Conservation (phyloP, 2,113 vertebrate species). For the Phyllostomus discolor region DNA sequence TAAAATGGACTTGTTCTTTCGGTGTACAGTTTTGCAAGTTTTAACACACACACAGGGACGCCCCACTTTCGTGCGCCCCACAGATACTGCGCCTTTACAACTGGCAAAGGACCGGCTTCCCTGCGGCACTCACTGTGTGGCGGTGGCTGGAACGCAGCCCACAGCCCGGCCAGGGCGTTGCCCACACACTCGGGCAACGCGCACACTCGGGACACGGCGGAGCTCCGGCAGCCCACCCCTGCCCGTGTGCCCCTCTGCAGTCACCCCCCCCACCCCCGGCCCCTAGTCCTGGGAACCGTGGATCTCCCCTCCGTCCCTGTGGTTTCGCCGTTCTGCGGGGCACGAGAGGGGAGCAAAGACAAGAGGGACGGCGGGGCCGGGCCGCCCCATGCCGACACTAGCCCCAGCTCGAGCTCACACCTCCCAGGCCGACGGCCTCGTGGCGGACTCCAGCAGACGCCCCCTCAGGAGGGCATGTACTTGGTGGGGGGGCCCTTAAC, state of each 20-base stretch:
- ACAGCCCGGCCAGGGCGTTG: accelerated
- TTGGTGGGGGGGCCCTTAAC: not conserved
- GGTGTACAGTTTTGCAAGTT: not conserved
- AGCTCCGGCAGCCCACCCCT: too few species aligned
- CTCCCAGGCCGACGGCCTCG: not conserved
- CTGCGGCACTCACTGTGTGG: accelerated
- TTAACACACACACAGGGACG: not conserved
- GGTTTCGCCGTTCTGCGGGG: not conserved
- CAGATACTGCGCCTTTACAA: too few species aligned
- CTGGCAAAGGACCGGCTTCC: not conserved
- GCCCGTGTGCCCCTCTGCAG: accelerated
- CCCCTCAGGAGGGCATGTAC: not conserved
- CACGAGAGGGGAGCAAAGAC: not conserved
- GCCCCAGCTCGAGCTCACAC: accelerated
- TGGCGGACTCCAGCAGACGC: not conserved
- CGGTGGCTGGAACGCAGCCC: too few species aligned
- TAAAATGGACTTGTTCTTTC: not conserved
- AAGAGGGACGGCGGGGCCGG: not conserved
- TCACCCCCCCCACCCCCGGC: accelerated
- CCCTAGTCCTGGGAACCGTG: not conserved
- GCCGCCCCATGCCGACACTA: accelerated
- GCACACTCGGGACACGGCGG: not conserved
- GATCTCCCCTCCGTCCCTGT: accelerated
- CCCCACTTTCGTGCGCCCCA: not conserved
- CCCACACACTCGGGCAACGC: accelerated